A percentile compares a stretch with the other conserved stretches of the same genome.
phyloP scores from a whole-genome alignment of 92 coral and sea anemone genomes.

The Paramuricea clavata region DNA sequence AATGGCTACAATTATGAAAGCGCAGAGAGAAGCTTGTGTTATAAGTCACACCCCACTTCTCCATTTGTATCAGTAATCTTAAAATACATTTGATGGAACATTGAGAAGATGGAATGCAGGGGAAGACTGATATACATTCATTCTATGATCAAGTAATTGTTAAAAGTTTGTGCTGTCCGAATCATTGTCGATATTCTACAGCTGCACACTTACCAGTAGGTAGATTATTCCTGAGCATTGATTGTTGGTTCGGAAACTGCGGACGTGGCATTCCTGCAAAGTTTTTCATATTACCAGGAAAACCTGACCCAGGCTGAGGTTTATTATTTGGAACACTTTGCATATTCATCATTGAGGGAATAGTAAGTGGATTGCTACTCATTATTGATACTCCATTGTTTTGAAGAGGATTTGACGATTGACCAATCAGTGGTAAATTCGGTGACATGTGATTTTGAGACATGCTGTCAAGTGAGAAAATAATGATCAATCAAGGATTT shows the following conservation, averaged over 20 bases:
- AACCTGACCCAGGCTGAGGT: neutral
- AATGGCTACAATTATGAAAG: neutral
- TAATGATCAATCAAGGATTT: neutral
- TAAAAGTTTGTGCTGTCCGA: too few species aligned
- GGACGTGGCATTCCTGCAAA: slow-evolving; percentile 14
- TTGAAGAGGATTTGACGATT: slow-evolving; percentile 24
- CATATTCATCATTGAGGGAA: slow-evolving; percentile 9
- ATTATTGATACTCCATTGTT: neutral
- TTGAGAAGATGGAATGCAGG: too few species aligned
- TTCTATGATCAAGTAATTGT: too few species aligned
- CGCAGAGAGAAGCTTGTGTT: too few species aligned
- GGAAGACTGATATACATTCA: too few species aligned
- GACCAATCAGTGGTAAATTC: slow-evolving; percentile 24
- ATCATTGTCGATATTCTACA: neutral
- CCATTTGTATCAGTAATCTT: too few species aligned
- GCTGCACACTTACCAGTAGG: slow-evolving; percentile 2
- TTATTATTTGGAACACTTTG: slow-evolving; percentile 20
- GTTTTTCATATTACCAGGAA: slow-evolving; percentile 8
- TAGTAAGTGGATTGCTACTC: slow-evolving; percentile 22
- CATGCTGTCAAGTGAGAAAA: slow-evolving; percentile 8
- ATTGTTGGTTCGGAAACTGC: slow-evolving; percentile 19
- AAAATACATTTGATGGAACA: too few species aligned
- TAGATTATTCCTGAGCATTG: slow-evolving; percentile 15
- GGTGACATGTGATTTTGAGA: slow-evolving; percentile 14
- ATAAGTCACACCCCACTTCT: too few species aligned